Evolutionary conservation across 2,797 vertebrate species (phyloP).

Genomic region (Australoheros facetus): DNA sequence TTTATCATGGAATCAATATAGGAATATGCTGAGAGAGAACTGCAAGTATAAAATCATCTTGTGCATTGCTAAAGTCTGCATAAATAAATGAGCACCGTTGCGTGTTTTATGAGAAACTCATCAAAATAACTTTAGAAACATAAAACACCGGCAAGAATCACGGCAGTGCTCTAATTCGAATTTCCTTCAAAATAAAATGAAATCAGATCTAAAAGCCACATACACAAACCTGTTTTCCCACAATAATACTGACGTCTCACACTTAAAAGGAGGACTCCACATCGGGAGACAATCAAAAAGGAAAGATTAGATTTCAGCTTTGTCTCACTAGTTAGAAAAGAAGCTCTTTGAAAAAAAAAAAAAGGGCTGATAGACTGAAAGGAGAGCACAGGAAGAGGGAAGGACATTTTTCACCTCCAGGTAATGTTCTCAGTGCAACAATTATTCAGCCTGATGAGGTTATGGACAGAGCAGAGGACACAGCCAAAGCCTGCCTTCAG

Average conservation of each 20-base stretch:
- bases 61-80: neutral
- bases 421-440: constrained; percentile 57
- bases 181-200: constrained; percentile 7
- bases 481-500: constrained; percentile 40
- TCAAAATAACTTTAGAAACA: neutral
- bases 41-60: no score
- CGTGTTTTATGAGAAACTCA: neutral
- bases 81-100: neutral
- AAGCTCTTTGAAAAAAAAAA: constrained; percentile 23
- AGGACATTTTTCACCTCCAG: constrained; percentile 66
- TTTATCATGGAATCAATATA: neutral
- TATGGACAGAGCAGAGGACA: constrained; percentile 63
- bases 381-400: constrained; percentile 13
- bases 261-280: constrained; percentile 22
- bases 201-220: neutral
- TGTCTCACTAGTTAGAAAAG: constrained; percentile 48
- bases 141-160: neutral
- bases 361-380: constrained; percentile 15
- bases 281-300: constrained; percentile 26
- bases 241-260: constrained; percentile 21
- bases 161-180: neutral
- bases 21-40: neutral
- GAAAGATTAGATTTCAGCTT: constrained; percentile 46
- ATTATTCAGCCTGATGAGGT: constrained; percentile 74
- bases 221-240: neutral